Percentiles rank a stretch among this genome's conserved stretches.
phyloP scores from a whole-genome alignment of 2,888 invertebrate genomes.

The Polydrusus pterygomalis region DNA sequence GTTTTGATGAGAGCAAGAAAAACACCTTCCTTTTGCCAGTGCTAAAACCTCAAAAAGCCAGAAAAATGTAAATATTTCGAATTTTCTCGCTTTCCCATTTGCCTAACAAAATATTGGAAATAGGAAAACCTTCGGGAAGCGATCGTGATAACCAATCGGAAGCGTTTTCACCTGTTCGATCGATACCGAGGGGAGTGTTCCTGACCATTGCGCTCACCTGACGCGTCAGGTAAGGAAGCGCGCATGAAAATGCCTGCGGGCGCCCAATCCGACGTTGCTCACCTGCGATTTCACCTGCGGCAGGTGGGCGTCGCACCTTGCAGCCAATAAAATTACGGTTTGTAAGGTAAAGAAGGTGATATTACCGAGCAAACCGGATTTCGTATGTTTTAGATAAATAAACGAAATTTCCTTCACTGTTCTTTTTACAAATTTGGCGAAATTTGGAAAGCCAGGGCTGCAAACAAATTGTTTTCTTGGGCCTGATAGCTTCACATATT shows the following conservation, averaged over 20 bases:
- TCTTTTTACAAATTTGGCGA: too few species aligned
- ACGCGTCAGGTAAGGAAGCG: constrained; percentile 66
- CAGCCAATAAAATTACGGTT: constrained; percentile 60
- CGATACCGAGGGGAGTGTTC: constrained; percentile 69
- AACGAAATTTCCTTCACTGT: too few species aligned
- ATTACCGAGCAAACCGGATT: constrained; percentile 31
- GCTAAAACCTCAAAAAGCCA: too few species aligned
- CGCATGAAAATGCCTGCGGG: constrained; percentile 63
- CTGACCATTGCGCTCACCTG: constrained; percentile 68
- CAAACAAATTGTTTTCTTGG: too few species aligned
- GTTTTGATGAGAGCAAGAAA: too few species aligned
- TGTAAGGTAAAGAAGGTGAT: constrained; percentile 46
- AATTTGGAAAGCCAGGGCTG: too few species aligned
- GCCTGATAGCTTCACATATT: too few species aligned
- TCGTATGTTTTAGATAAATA: neutral
- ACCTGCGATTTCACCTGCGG: constrained; percentile 65
- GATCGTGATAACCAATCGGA: constrained; percentile 64
- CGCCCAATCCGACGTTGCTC: constrained; percentile 59
- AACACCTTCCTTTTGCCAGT: too few species aligned
- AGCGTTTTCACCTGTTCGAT: constrained; percentile 68
- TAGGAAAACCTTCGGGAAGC: constrained; percentile 23
- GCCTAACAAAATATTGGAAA: neutral
- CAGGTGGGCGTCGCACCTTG: constrained; percentile 65
- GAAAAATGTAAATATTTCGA: too few species aligned
- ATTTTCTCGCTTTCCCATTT: neutral